Evolutionary conservation across 2,113 vertebrate genomes (phyloP).

Genomic region (Dascyllus trimaculatus): DNA sequence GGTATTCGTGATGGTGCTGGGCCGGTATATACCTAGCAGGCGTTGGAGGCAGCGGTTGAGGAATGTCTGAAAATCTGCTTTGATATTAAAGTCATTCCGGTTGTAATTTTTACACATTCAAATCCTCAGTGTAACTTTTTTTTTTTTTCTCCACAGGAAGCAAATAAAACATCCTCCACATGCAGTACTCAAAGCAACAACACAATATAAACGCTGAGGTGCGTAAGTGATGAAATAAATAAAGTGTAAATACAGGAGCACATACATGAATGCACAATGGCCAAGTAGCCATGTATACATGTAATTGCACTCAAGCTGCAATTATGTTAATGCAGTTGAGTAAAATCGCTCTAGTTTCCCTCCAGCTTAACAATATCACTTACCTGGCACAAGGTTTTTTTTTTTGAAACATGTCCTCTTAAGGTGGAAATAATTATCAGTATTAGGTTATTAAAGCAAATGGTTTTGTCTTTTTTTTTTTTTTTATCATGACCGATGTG

Average conservation of each 20-base stretch:
- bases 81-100: not conserved
- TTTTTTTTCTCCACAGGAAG: not conserved
- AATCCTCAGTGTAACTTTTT: not conserved
- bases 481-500: too few relatives aligned
- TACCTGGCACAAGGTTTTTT: not conserved
- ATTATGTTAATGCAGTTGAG: constrained; percentile 51
- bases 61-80: too few relatives aligned
- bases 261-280: constrained; percentile 32
- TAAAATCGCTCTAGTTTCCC: constrained; percentile 24
- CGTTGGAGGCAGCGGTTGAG: too few relatives aligned
- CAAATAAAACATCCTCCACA: not conserved
- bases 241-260: constrained; percentile 18
- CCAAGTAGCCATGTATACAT: constrained; percentile 42
- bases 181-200: not conserved
- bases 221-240: constrained; percentile 2
- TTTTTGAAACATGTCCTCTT: not conserved
- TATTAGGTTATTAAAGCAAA: too few relatives aligned
- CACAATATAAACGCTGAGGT: not conserved
- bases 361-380: not conserved
- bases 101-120: not conserved
- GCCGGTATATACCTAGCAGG: too few relatives aligned
- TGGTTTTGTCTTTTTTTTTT: too few relatives aligned
- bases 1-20: too few relatives aligned
- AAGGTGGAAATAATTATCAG: too few relatives aligned
- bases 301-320: constrained; percentile 41